Base-by-base conservation (phyloP, 35 echinoderm and acorn worm species). In the Amphiura filiformis region DNA sequence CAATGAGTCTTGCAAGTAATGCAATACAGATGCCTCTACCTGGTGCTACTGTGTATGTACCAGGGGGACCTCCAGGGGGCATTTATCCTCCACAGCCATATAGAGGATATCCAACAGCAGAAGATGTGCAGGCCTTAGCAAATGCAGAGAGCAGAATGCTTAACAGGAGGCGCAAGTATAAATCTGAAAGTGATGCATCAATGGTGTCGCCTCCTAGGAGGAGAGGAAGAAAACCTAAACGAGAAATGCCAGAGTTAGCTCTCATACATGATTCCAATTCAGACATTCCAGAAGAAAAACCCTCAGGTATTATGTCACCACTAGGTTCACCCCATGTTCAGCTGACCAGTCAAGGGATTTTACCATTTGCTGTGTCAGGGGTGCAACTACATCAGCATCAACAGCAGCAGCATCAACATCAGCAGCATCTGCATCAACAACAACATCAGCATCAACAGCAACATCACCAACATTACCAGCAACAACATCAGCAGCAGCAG, bases 171-270 rank as follows among this genome's bases (percentile, higher is more conserved):
- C 81, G 86, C 44, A 93, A 93, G 81, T 88, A 87, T 78, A 93
- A 93, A 88, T 88, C 86, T 17, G 91, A 93, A 65, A 88, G 91
- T 82, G 91, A 93, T 35, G 41, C 86, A 34, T 33, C 65, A 80
- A 26, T 33, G 26, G 65, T 56, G 32, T 49, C 84, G 22, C 86
- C 81, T 84, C 80, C 91, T 61, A 83, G 78, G 70, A 82, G 77
- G 65, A 65, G 86, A 76, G 83, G 56, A 33, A 84, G 92, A 38
- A 90, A 90, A 82, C 82, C 52, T 38, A 89, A 87, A 28, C 15
- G 61, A 70, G 61, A 70, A 70, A 70, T 70, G 61, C 61, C 61
- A 70, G 61, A 70, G 61, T 70, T 70, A n/a, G 61, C 61, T 4
- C 61, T 70, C 7, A 70, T 70, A 70, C 7, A n/a, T 70, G 61